Percentiles rank a stretch among this genome's conserved stretches.
These are phyloP conservation scores for Hirudinaria manillensis DNA, from an alignment of 2,888 invertebrate genomes.

Conservation along the genomic window DNA sequence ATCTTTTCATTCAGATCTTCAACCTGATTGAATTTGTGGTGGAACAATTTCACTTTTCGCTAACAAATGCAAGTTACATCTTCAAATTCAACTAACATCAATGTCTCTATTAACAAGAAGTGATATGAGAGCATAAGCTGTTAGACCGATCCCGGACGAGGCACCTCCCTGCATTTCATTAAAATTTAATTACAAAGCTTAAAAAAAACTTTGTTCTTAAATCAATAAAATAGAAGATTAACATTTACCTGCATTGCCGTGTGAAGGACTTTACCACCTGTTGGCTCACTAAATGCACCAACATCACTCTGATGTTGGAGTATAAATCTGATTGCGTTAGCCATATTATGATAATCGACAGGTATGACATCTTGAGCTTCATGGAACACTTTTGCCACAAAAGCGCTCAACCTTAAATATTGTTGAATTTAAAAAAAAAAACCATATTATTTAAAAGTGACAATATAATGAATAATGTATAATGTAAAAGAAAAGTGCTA, in stretches of 20 bases:
- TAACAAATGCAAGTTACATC: no score
- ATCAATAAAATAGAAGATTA: no score
- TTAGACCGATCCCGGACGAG: slow-evolving; percentile 67
- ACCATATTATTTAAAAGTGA: no score
- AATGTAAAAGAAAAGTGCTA: slow-evolving; percentile 31
- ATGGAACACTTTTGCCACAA: slow-evolving; percentile 28
- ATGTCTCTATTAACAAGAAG: slow-evolving; percentile 61
- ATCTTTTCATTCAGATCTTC: not conserved
- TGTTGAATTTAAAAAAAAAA: not conserved
- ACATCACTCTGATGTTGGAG: slow-evolving; percentile 65
- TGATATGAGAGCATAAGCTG: slow-evolving; percentile 73
- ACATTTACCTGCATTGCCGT: slow-evolving; percentile 63
- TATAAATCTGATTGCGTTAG: slow-evolving; percentile 70
- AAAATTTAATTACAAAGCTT: not conserved
- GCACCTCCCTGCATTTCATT: slow-evolving; percentile 60
- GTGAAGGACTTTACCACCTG: slow-evolving; percentile 64
- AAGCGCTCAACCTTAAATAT: slow-evolving; percentile 31
- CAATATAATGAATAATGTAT: no score
- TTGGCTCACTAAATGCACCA: slow-evolving; percentile 68
- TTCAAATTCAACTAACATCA: not conserved
- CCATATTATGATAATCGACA: slow-evolving; percentile 52
- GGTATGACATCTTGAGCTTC: slow-evolving; percentile 31
- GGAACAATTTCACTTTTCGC: not conserved
- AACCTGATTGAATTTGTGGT: not conserved
- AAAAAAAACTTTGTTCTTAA: not conserved